Percentiles rank a stretch among this genome's conserved stretches.
Conservation (phyloP, 2,888 invertebrate species). For the Hydroisotoma schaefferi region DNA sequence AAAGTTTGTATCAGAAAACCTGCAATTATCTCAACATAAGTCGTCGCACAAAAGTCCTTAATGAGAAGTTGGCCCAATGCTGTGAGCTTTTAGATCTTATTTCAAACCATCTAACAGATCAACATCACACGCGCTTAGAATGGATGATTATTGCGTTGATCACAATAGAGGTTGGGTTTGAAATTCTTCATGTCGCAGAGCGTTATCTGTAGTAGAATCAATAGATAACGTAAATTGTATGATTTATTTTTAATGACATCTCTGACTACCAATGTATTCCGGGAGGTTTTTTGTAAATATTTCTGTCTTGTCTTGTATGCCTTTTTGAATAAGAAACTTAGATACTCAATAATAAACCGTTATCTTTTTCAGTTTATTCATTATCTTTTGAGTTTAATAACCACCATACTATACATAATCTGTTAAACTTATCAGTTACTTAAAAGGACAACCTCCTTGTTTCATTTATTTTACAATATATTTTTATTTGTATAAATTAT, state of each 20-base stretch:
- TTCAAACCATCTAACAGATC: conserved; percentile 83
- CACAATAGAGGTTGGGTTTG: conserved; percentile 88
- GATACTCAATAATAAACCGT: conserved; percentile 2
- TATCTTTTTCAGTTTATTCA: conserved; percentile 15
- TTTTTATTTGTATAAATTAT: background rate
- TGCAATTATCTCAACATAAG: conserved; percentile 79
- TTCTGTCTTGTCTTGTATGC: background rate
- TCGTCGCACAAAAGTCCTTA: conserved; percentile 85
- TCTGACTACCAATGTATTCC: too few relatives aligned
- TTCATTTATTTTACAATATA: background rate
- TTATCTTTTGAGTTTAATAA: conserved; percentile 3
- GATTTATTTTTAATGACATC: background rate
- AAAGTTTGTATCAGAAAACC: conserved; percentile 75
- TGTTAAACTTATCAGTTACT: conserved; percentile 1
- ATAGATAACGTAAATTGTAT: too few relatives aligned
- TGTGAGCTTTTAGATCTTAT: conserved; percentile 85
- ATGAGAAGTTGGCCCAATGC: conserved; percentile 92
- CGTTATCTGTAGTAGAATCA: conserved; percentile 55
- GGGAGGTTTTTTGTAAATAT: too few relatives aligned
- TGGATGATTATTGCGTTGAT: conserved; percentile 97
- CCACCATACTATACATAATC: conserved; percentile 3
- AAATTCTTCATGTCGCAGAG: conserved; percentile 71
- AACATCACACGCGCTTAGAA: conserved; percentile 87
- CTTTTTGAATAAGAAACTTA: background rate
- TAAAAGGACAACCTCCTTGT: too few relatives aligned